Conservation (phyloP, 2,113 vertebrate species). For the Notothenia rossii region DNA sequence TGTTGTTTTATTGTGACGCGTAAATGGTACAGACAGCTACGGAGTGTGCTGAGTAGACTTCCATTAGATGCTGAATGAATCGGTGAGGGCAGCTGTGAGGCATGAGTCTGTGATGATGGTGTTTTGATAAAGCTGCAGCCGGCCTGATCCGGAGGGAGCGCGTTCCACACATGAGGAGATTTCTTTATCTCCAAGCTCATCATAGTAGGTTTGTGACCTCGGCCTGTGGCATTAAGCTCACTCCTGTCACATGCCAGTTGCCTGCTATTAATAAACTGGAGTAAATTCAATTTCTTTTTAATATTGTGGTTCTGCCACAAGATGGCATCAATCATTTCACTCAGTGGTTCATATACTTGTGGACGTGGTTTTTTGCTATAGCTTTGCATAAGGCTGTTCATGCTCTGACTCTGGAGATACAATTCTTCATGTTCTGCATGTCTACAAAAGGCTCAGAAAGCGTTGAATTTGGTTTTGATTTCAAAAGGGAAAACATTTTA, state of each 20-base stretch:
- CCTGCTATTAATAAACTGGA: constrained; percentile 12
- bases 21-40: constrained; percentile 67
- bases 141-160: constrained; percentile 45
- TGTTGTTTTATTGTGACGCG: constrained; percentile 28
- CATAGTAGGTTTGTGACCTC: constrained; percentile 54
- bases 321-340: constrained; percentile 36
- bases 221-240: constrained; percentile 19
- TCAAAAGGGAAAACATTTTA: not conserved
- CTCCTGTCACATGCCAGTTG: constrained; percentile 26
- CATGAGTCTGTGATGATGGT: constrained; percentile 53
- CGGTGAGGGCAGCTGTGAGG: constrained; percentile 39
- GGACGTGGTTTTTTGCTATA: not conserved
- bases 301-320: constrained; percentile 43
- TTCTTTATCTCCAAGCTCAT: constrained; percentile 45
- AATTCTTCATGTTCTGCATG: not conserved
- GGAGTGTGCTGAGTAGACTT: constrained; percentile 52
- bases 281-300: constrained; percentile 14
- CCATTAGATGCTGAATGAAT: constrained; percentile 65
- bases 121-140: constrained; percentile 55
- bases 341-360: constrained; percentile 20
- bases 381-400: not conserved
- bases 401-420: not conserved
- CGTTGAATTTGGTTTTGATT: not conserved
- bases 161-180: constrained; percentile 27
- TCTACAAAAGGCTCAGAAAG: not conserved